Conservation (phyloP, 2,888 invertebrate genomes). For the Ashinkailepas kermadecensis region DNA sequence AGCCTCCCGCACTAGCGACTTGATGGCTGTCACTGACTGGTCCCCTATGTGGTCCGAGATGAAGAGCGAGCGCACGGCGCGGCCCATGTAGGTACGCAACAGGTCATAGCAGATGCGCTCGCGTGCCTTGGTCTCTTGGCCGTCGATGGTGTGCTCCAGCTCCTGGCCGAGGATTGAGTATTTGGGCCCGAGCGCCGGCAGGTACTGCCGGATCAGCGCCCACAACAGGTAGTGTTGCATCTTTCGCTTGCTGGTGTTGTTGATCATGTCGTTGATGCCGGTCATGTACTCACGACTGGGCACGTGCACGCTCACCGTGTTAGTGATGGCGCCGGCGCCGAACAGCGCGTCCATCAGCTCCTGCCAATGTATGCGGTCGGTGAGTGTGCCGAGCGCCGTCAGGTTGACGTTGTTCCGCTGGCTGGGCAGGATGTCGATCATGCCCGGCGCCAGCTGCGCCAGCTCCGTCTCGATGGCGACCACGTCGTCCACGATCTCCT, state of each 20-base stretch:
- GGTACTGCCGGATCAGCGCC: conserved; percentile 13
- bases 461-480: conserved; percentile 4
- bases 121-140: conserved; percentile 13
- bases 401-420: conserved; percentile 14
- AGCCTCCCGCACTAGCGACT: background rate
- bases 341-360: conserved; percentile 23
- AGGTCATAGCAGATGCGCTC: conserved; percentile 11
- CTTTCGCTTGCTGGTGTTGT: background rate
- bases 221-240: conserved; percentile 14
- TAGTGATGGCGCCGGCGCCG: background rate
- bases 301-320: conserved; percentile 2
- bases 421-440: conserved; percentile 12
- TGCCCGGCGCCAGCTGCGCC: background rate
- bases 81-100: conserved; percentile 17
- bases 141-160: conserved; percentile 17
- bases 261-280: conserved; percentile 15
- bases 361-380: conserved; percentile 10
- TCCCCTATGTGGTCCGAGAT: conserved; percentile 20
- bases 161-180: conserved; percentile 15
- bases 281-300: conserved; percentile 14
- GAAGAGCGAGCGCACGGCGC: conserved; percentile 19
- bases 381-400: background rate
- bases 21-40: background rate
- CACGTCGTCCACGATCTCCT: conserved; percentile 6
- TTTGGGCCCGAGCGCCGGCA: conserved; percentile 13